Evolutionary conservation across 2,888 invertebrate species (phyloP).

Genomic region (Ischnura elegans): DNA sequence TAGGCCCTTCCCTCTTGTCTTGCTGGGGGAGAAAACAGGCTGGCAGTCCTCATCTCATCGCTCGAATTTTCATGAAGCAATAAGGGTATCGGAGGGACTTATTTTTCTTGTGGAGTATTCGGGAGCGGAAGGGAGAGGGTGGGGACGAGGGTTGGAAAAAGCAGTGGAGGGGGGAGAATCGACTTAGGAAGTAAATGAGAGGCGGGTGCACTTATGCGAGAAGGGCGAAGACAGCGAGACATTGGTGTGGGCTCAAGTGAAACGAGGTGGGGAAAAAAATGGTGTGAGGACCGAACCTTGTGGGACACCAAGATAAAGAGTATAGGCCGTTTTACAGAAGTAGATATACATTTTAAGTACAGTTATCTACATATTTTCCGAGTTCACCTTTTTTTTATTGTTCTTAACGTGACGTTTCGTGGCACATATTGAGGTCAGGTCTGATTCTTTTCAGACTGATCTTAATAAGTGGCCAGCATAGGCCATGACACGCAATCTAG

Average conservation of each 20-base stretch:
- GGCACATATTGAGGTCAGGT: too few relatives aligned
- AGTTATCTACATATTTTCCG: too few relatives aligned
- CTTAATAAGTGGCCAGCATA: too few relatives aligned
- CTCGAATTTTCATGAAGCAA: conserved; percentile 66
- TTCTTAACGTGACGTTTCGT: too few relatives aligned
- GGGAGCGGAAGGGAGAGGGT: not conserved
- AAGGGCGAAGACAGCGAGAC: not conserved
- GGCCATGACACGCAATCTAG: too few relatives aligned
- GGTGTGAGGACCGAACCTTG: too few relatives aligned
- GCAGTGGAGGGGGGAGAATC: not conserved
- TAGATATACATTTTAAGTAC: too few relatives aligned
- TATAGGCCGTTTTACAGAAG: too few relatives aligned
- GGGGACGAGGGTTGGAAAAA: not conserved
- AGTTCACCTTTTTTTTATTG: too few relatives aligned
- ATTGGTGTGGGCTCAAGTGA: not conserved
- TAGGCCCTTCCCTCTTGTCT: not conserved
- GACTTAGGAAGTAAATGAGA: not conserved
- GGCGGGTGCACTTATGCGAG: conserved; percentile 38
- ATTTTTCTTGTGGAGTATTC: not conserved
- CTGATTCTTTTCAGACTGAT: too few relatives aligned
- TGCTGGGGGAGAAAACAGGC: not conserved
- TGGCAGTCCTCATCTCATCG: conserved; percentile 39
- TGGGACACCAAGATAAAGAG: too few relatives aligned
- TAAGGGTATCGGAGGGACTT: not conserved
- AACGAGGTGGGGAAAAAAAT: not conserved